Conservation (phyloP, 2,797 vertebrate species). For the Typhlichthys eigenmanni region DNA sequence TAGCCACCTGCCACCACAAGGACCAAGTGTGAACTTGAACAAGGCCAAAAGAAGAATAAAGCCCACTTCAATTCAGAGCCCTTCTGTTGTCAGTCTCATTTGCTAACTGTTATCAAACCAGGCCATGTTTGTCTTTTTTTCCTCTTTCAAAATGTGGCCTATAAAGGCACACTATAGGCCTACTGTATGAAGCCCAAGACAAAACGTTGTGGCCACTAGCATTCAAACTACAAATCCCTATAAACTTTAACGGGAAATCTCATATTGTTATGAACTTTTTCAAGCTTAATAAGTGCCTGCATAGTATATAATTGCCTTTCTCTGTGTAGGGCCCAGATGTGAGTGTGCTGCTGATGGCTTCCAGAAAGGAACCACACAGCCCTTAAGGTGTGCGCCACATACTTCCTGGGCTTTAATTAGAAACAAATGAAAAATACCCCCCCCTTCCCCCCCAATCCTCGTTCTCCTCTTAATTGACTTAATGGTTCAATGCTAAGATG, state of each 20-base stretch:
- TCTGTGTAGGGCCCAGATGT: slow-evolving; percentile 38
- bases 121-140: too few species aligned
- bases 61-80: slow-evolving; percentile 35
- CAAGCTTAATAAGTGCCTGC: slow-evolving; percentile 30
- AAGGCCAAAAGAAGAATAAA: slow-evolving; percentile 30
- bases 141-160: too few species aligned
- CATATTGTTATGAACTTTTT: slow-evolving; percentile 32
- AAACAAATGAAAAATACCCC: slow-evolving; percentile 64
- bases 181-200: slow-evolving; percentile 14
- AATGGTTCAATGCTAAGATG: slow-evolving; percentile 54
- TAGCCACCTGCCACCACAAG: slow-evolving; percentile 59
- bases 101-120: slow-evolving; percentile 33
- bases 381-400: slow-evolving; percentile 39
- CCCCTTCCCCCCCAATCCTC: not conserved
- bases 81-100: slow-evolving; percentile 23
- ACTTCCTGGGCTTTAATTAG: slow-evolving; percentile 69
- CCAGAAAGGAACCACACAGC: slow-evolving; percentile 42
- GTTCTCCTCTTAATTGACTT: slow-evolving; percentile 59
- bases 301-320: slow-evolving; percentile 23
- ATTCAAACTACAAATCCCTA: too few species aligned
- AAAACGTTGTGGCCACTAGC: slow-evolving; percentile 16
- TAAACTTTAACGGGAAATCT: slow-evolving; percentile 17
- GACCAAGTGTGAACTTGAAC: slow-evolving; percentile 53
- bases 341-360: slow-evolving; percentile 50
- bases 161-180: not conserved